Evolutionary conservation across 2,888 invertebrate genomes (phyloP).

Genomic region (Acleris holmiana): DNA sequence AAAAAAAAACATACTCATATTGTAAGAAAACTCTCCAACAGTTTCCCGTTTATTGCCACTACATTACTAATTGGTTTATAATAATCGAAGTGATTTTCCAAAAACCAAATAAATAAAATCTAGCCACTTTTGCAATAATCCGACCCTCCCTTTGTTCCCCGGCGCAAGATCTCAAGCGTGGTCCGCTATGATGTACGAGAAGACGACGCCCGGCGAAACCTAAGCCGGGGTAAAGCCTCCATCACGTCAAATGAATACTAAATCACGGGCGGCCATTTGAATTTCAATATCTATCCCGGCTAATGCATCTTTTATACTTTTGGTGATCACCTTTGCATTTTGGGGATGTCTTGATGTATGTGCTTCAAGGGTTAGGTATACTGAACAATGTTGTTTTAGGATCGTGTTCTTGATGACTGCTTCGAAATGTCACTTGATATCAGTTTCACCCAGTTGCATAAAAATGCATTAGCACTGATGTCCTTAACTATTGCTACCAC

Average conservation of each 20-base stretch:
- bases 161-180: slow-evolving; percentile 63
- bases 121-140: neutral
- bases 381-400: neutral
- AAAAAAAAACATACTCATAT: too few relatives aligned
- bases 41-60: too few relatives aligned
- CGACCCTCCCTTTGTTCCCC: slow-evolving; percentile 47
- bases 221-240: slow-evolving; percentile 82
- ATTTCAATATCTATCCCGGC: slow-evolving; percentile 79
- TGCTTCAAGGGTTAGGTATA: slow-evolving; percentile 15
- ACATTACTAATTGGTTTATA: too few relatives aligned
- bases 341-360: slow-evolving; percentile 5
- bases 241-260: slow-evolving; percentile 84
- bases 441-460: too few relatives aligned
- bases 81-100: too few relatives aligned
- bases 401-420: too few relatives aligned
- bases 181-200: slow-evolving; percentile 82
- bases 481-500: too few relatives aligned
- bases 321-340: slow-evolving; percentile 32
- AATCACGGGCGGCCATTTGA: slow-evolving; percentile 80
- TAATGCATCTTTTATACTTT: slow-evolving; percentile 53
- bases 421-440: too few relatives aligned
- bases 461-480: too few relatives aligned
- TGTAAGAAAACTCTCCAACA: too few relatives aligned
- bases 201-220: slow-evolving; percentile 83
- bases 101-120: too few relatives aligned